Percentiles rank a stretch among this genome's conserved stretches.
Evolutionary conservation across 2,888 invertebrate species (phyloP).

Genomic region (Lucinisca nassula): DNA sequence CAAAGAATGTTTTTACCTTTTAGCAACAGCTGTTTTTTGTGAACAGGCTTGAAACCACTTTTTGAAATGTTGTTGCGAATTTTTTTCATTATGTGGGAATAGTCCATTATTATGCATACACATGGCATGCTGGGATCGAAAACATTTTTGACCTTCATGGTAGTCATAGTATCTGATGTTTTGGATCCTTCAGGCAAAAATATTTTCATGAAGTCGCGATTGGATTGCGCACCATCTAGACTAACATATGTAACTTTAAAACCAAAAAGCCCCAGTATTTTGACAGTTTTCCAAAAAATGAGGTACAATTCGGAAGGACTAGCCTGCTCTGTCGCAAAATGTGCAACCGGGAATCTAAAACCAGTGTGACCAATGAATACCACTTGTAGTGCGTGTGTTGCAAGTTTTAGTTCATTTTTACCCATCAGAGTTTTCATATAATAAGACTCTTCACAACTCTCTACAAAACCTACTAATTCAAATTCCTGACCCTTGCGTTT

Average conservation of each 20-base stretch:
- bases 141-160: background rate
- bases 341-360: constrained; percentile 65
- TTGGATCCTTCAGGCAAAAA: background rate
- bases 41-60: constrained; percentile 53
- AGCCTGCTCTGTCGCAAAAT: constrained; percentile 51
- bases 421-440: constrained; percentile 23
- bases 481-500: constrained; percentile 21
- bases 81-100: constrained; percentile 35
- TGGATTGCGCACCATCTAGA: constrained; percentile 36
- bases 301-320: constrained; percentile 50
- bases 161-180: background rate
- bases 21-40: background rate
- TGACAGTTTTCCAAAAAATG: constrained; percentile 53
- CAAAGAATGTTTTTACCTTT: constrained; percentile 38
- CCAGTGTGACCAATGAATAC: constrained; percentile 57
- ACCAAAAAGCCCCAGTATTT: constrained; percentile 18
- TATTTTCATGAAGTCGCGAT: constrained; percentile 12
- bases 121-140: background rate
- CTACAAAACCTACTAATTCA: constrained; percentile 16
- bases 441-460: constrained; percentile 7
- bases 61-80: constrained; percentile 41
- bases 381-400: constrained; percentile 52
- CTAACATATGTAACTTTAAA: constrained; percentile 30
- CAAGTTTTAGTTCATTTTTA: constrained; percentile 33
- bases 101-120: constrained; percentile 32